Percentiles rank a stretch among this genome's conserved stretches.
Conservation (phyloP, 2,113 vertebrate species). For the Chamaetylas fuelleborni region DNA sequence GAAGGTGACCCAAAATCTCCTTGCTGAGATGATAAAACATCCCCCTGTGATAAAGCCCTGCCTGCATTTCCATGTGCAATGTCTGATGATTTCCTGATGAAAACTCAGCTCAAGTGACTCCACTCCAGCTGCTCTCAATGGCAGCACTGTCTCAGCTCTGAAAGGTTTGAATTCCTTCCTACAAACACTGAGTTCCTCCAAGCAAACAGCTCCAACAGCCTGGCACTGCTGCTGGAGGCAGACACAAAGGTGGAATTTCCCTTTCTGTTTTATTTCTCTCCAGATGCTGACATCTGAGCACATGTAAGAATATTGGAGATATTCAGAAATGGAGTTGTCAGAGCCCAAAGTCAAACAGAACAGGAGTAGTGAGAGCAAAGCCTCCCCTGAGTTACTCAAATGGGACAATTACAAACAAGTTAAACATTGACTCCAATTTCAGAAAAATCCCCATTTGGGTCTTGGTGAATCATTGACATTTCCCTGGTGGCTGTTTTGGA, state of each 20-base stretch:
- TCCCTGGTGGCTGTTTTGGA: neutral
- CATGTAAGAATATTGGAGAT: neutral
- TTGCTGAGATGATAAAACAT: neutral
- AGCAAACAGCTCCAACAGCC: neutral
- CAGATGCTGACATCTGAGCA: neutral
- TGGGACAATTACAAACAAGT: neutral
- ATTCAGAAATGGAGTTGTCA: neutral
- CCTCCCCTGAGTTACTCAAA: neutral
- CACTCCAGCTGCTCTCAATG: neutral
- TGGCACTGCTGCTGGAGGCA: neutral
- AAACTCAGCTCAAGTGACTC: neutral
- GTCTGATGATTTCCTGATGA: neutral
- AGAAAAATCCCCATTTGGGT: neutral
- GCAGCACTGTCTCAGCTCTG: neutral
- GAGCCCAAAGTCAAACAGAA: neutral
- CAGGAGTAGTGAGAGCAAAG: neutral
- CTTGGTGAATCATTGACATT: neutral
- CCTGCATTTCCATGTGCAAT: conserved; percentile 33
- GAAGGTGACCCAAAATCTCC: conserved; percentile 30
- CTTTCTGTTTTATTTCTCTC: neutral
- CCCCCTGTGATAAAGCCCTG: neutral
- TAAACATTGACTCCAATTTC: neutral
- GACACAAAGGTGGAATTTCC: neutral
- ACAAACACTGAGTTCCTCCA: neutral
- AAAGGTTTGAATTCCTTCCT: neutral